Conservation (phyloP, 2,113 vertebrate genomes). For the Chrysemys picta region DNA sequence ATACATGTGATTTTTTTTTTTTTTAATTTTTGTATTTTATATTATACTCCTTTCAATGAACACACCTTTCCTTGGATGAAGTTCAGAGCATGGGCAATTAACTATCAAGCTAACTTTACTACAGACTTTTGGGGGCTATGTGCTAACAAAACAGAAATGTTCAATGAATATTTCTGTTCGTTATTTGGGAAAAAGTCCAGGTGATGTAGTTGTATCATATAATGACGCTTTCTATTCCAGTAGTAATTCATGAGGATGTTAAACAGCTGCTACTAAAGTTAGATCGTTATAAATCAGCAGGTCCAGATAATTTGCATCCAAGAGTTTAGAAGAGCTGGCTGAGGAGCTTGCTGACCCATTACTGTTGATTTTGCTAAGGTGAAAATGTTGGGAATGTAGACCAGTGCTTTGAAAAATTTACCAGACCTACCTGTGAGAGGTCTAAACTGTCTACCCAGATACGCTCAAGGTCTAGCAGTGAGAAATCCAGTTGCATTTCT, state of each 20-base stretch:
- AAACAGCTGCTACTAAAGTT: background rate
- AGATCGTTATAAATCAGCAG: background rate
- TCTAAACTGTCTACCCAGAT: background rate
- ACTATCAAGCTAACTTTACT: background rate
- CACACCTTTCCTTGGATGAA: background rate
- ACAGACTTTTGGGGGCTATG: fast-evolving
- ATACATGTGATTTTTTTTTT: background rate
- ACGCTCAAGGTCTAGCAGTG: background rate
- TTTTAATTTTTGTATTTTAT: background rate
- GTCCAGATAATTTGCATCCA: background rate
- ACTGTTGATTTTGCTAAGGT: background rate
- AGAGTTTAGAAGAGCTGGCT: background rate
- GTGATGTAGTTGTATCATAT: too few species aligned
- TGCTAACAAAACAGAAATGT: fast-evolving
- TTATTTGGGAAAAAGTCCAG: background rate
- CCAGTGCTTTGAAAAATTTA: background rate
- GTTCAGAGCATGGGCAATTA: background rate
- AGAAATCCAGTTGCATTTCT: background rate
- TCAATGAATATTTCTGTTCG: background rate
- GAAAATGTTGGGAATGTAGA: background rate
- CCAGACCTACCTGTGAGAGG: background rate
- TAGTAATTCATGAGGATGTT: background rate
- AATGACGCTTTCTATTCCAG: background rate
- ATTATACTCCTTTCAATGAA: background rate
- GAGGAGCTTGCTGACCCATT: background rate